Conservation (phyloP, 2,797 vertebrate species). For the Semaprochilodus insignis region DNA sequence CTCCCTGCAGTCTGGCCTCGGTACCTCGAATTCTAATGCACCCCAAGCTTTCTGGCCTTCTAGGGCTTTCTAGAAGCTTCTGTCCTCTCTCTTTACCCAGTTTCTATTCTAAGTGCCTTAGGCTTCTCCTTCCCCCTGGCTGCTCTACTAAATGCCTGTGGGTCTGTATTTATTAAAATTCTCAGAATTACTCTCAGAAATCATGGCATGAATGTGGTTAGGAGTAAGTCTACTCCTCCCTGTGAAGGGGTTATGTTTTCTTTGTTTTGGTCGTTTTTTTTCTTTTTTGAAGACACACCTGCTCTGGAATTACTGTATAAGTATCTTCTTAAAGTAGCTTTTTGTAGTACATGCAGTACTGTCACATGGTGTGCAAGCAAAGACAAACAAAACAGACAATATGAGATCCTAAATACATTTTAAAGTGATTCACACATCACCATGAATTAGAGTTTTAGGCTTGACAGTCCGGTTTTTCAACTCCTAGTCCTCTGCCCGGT, state of each 20-base stretch:
- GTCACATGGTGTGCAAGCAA: too few relatives aligned
- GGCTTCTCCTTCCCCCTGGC: neutral
- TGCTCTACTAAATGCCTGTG: slow-evolving; percentile 1
- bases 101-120: slow-evolving; percentile 5
- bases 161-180: slow-evolving; percentile 6
- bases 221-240: neutral
- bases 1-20: neutral
- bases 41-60: neutral
- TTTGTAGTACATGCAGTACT: too few relatives aligned
- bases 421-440: neutral
- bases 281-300: neutral
- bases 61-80: neutral
- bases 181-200: neutral
- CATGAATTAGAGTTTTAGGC: too few relatives aligned
- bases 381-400: too few relatives aligned
- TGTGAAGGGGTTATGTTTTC: neutral
- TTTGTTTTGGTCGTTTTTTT: neutral
- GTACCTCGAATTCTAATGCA: neutral
- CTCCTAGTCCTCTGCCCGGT: too few relatives aligned
- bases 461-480: too few relatives aligned
- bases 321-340: neutral
- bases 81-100: slow-evolving; percentile 18
- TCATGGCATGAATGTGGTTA: neutral
- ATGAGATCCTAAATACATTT: too few relatives aligned
- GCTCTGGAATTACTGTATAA: neutral